Evolutionary conservation across 2,888 invertebrate genomes (phyloP), one percentile per base, ranked within the genome.

Genomic region (Zeuzera pyrina): DNA sequence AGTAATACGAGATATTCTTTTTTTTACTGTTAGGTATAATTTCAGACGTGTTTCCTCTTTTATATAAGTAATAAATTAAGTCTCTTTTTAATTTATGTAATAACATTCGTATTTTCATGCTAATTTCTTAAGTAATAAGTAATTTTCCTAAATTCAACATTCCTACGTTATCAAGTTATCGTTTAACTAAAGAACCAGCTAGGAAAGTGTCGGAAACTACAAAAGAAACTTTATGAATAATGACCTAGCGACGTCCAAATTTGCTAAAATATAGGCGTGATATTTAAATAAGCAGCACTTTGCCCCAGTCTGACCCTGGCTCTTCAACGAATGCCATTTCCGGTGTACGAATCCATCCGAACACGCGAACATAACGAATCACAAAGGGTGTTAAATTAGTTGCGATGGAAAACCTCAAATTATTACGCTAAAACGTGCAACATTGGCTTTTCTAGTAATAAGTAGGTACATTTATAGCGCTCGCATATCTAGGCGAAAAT

Each of bases 331-430:
- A 62, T 57, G 60, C 67, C 63, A 67, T 71, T 70, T 74, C 76
- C 76, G 59, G 55, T 52, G 48, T 59, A 57, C 57, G 53, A 65
- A 59, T 63, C 60, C 60, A 47, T 42, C 42, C 46, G 50, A 48
- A 53, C 74, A 72, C 76, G 74, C 72, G 49, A 76, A 43, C 57
- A 48, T 45, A 45, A 41, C 38, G 38, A 35, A 39, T 37, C 37
- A 64, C 63, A 66, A 68, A 56, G 62, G 62, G 65, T 63, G 67
- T 65, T 77, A 72, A 76, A 72, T 72, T 65, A 59, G 56, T 57
- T 55, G 52, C 58, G 50, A 57, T 56, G 53, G 56, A 59, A 63
- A 59, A 52, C 48, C 45, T 43, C 48, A 44, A 50, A 50, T 57
- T 56, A 59, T 58, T 52, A 52, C 50, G 38, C 52, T 49, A 45